Conservation (phyloP, 2,113 vertebrate species). For the Myotis davidii region DNA sequence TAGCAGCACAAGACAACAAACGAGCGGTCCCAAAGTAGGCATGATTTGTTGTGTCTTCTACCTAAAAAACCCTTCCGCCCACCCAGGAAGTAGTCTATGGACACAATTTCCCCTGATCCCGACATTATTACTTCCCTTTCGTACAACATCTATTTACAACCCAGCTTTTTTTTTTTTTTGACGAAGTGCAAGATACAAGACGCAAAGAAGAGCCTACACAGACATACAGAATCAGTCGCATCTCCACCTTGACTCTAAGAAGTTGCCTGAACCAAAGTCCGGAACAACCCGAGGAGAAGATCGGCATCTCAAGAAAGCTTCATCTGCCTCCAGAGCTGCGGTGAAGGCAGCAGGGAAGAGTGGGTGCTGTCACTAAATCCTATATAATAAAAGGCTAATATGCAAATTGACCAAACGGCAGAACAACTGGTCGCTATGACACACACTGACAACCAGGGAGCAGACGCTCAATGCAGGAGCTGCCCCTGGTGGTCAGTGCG, state of each 20-base stretch:
- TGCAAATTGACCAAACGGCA: no score
- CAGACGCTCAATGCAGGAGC: no score
- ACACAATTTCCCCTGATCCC: rapidly evolving
- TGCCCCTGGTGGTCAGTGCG: no score
- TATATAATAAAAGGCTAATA: no score
- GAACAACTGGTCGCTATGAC: no score
- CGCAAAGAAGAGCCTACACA: neutral
- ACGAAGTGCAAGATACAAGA: neutral
- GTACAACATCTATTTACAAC: neutral
- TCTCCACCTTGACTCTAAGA: neutral
- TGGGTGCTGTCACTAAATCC: no score
- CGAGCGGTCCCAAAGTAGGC: neutral
- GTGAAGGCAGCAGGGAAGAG: neutral
- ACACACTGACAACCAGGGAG: no score
- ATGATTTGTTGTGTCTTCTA: neutral
- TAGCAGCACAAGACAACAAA: neutral
- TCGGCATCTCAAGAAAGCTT: neutral
- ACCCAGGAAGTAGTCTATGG: neutral
- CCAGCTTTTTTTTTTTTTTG: neutral
- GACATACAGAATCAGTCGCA: neutral
- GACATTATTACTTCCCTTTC: neutral
- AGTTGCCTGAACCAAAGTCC: neutral
- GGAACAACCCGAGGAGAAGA: neutral
- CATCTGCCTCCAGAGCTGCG: neutral
- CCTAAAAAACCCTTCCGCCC: neutral